phyloP scores from a whole-genome alignment of 2,888 invertebrate species.

The Gibbula magus region DNA sequence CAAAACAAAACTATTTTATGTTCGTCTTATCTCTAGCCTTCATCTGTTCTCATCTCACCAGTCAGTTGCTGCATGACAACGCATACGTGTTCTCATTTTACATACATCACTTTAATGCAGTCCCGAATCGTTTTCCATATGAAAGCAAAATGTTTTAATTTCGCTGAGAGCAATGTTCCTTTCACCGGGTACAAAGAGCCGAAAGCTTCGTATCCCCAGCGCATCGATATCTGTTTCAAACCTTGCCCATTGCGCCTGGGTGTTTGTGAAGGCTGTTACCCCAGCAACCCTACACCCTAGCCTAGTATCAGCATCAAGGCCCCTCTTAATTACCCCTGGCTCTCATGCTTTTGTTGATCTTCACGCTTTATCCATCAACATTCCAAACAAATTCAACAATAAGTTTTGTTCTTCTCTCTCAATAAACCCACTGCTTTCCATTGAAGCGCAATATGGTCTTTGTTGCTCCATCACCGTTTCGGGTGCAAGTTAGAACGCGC shows the following conservation, averaged over 20 bases:
- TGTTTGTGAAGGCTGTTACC: conserved; percentile 5
- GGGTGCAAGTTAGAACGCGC: not conserved
- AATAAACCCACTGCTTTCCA: not conserved
- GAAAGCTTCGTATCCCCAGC: not conserved
- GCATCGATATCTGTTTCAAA: conserved; percentile 9
- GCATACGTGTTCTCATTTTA: too few species aligned
- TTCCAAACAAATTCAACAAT: conserved; percentile 10
- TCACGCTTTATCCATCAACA: conserved; percentile 14
- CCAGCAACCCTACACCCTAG: not conserved
- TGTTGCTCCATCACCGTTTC: not conserved
- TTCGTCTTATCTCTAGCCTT: too few species aligned
- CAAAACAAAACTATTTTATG: too few species aligned
- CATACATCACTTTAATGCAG: not conserved
- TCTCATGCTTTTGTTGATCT: not conserved
- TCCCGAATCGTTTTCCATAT: not conserved
- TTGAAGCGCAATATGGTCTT: not conserved
- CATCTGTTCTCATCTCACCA: too few species aligned
- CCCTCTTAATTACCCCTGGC: not conserved
- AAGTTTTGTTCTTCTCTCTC: conserved; percentile 9
- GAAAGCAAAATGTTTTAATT: not conserved
- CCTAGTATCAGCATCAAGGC: not conserved
- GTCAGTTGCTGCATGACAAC: too few species aligned
- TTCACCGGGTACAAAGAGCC: not conserved
- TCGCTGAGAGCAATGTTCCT: not conserved
- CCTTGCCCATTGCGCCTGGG: not conserved